Conservation (phyloP, 2,888 invertebrate genomes). For the Junonia oenone region DNA sequence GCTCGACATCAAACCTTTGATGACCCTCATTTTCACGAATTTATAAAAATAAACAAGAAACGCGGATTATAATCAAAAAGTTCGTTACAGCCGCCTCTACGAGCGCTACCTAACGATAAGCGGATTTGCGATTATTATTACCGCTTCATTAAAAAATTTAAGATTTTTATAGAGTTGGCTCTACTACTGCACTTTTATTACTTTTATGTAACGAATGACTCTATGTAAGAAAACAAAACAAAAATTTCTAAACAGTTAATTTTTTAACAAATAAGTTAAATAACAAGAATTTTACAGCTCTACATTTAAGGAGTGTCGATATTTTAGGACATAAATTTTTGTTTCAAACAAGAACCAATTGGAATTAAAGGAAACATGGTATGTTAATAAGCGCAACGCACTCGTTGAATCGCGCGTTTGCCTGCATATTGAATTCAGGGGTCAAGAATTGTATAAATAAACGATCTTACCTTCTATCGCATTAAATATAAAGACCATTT, state of each 20-base stretch:
- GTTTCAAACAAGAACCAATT: conserved; percentile 10
- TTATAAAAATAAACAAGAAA: conserved; percentile 9
- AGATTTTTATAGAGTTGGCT: too few species aligned
- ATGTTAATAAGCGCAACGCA: conserved; percentile 27
- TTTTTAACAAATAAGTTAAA: not conserved
- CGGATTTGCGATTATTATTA: conserved; percentile 1
- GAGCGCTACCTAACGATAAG: conserved; percentile 4
- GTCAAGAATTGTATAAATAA: conserved; percentile 8
- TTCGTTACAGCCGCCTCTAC: conserved; percentile 19
- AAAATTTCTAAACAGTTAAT: not conserved
- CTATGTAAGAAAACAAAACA: not conserved
- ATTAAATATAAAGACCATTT: not conserved
- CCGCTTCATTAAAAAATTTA: not conserved
- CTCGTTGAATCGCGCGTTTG: conserved; percentile 27
- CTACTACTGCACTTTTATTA: not conserved
- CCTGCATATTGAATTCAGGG: conserved; percentile 27
- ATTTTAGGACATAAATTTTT: not conserved
- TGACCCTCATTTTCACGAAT: conserved; percentile 10
- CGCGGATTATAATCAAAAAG: conserved; percentile 14
- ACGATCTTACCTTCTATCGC: not conserved
- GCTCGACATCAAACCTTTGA: conserved; percentile 5
- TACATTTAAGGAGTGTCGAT: not conserved
- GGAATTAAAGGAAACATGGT: conserved; percentile 20
- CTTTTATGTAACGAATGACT: not conserved
- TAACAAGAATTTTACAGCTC: not conserved